These are phyloP conservation scores for Psammodynastes pulverulentus DNA, from an alignment of 2,113 vertebrate genomes.

Conservation along the genomic window DNA sequence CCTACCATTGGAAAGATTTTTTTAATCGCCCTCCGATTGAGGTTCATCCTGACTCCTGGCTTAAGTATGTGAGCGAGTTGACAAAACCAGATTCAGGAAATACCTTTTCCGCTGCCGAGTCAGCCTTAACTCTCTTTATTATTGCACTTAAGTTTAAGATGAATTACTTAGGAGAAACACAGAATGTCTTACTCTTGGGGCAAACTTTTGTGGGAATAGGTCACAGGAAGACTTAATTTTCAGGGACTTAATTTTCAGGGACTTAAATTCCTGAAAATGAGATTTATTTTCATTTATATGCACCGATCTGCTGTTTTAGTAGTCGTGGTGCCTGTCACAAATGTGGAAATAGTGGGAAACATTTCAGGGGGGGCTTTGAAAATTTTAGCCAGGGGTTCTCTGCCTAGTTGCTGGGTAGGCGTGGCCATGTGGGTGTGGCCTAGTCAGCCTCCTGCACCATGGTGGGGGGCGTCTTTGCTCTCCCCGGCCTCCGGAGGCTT, in stretches of 20 bases:
- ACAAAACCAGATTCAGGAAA: background rate
- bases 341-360: no score
- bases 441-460: no score
- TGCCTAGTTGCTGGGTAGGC: no score
- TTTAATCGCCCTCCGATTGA: background rate
- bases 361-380: no score
- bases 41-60: background rate
- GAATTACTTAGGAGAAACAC: no score
- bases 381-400: no score
- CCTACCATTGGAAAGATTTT: background rate
- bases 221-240: background rate
- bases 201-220: background rate
- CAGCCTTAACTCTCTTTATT: background rate
- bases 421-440: no score
- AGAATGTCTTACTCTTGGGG: background rate
- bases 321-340: background rate
- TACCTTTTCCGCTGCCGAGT: background rate
- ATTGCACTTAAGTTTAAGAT: background rate
- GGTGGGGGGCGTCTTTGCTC: no score
- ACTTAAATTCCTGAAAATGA: background rate
- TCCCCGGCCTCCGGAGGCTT: no score
- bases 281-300: background rate
- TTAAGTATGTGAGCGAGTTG: background rate
- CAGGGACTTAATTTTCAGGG: no score
- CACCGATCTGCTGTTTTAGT: background rate